Conservation (phyloP, 2,113 vertebrate genomes). For the Tamias sibiricus region DNA sequence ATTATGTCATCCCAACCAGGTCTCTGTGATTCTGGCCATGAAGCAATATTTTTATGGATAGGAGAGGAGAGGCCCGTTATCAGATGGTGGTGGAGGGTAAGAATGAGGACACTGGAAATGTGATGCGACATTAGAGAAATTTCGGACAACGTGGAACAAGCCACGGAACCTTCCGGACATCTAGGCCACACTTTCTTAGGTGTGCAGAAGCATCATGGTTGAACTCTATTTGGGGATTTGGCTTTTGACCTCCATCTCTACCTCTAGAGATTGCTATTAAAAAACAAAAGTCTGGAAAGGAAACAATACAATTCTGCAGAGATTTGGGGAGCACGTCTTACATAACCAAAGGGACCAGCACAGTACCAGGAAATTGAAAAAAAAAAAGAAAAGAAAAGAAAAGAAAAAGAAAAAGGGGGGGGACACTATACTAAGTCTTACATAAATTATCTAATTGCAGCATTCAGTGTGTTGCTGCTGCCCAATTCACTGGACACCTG, state of each 20-base stretch:
- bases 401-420: too few species aligned
- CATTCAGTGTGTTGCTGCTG: background rate
- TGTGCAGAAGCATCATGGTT: background rate
- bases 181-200: background rate
- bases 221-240: background rate
- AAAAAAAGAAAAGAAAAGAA: too few species aligned
- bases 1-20: background rate
- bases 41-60: background rate
- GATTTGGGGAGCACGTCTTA: background rate
- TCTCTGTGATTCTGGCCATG: background rate
- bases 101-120: background rate
- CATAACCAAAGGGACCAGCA: background rate
- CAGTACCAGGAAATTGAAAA: too few species aligned
- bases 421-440: too few species aligned
- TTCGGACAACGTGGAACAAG: background rate
- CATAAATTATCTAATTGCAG: too few species aligned
- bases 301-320: background rate
- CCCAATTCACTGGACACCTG: background rate
- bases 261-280: background rate
- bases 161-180: background rate
- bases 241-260: background rate
- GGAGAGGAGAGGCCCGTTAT: background rate
- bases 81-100: background rate
- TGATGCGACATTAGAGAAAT: background rate
- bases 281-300: background rate